A percentile compares a stretch with the other conserved stretches of the same genome.
Evolutionary conservation across 2,797 vertebrate species (phyloP).

Genomic region (Enteromius treurensis): DNA sequence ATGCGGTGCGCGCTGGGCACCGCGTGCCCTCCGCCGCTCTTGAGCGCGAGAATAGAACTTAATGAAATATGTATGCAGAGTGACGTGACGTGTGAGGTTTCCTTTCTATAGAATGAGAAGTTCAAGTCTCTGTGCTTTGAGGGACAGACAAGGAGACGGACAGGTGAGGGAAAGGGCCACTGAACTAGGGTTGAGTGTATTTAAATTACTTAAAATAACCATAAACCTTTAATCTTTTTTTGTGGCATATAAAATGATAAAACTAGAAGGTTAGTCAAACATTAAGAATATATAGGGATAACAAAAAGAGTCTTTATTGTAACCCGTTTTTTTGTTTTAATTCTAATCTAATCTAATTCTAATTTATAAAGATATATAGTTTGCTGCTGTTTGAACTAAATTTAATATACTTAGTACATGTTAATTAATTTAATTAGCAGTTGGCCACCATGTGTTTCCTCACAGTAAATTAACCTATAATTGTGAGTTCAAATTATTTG

Average conservation of each 20-base stretch:
- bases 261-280: neutral
- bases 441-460: neutral
- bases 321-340: neutral
- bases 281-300: neutral
- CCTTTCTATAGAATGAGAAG: slow-evolving; percentile 74
- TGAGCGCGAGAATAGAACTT: slow-evolving; percentile 46
- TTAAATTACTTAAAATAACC: slow-evolving; percentile 27
- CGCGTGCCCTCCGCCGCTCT: slow-evolving; percentile 52
- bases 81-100: slow-evolving; percentile 74
- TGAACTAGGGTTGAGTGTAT: slow-evolving; percentile 52
- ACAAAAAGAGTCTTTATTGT: neutral
- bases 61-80: slow-evolving; percentile 61
- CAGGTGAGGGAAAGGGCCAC: slow-evolving; percentile 53
- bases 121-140: slow-evolving; percentile 67
- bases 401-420: neutral
- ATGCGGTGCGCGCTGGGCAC: slow-evolving; percentile 48
- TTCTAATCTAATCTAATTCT: neutral
- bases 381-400: neutral
- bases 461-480: neutral
- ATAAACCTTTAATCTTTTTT: neutral
- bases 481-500: neutral
- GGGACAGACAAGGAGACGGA: slow-evolving; percentile 57
- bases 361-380: neutral
- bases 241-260: neutral
- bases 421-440: neutral